A percentile compares a stretch with the other conserved stretches of the same genome.
Evolutionary conservation across 2,113 vertebrate genomes (phyloP).

Genomic region (Ophthalmolycus amberensis): DNA sequence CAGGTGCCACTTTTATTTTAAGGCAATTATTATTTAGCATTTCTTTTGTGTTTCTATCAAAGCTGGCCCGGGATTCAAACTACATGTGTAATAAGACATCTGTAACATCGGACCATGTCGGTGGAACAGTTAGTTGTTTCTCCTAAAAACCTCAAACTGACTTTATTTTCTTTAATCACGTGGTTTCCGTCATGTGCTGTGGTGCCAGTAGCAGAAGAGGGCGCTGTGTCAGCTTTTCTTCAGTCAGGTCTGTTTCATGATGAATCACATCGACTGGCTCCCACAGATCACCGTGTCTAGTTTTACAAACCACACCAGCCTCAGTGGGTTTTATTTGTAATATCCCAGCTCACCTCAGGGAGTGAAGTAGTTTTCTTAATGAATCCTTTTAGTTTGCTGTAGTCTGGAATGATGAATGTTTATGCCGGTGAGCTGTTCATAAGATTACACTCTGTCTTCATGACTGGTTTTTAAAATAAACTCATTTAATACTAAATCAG

Average conservation of each 20-base stretch:
- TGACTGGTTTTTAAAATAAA: not conserved
- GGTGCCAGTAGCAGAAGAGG: not conserved
- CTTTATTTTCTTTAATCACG: not conserved
- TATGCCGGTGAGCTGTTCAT: constrained; percentile 7
- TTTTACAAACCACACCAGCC: not conserved
- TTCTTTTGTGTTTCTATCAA: not conserved
- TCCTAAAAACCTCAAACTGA: not conserved
- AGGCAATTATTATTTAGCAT: too few relatives aligned
- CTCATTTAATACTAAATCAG: not conserved
- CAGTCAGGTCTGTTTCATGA: not conserved
- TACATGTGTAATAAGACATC: not conserved
- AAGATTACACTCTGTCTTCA: not conserved
- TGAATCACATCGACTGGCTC: not conserved
- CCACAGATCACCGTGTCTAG: not conserved
- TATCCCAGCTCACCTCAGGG: constrained; percentile 61
- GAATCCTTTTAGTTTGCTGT: constrained; percentile 6
- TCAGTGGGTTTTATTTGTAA: not conserved
- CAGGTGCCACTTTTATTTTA: not conserved
- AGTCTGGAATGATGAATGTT: not conserved
- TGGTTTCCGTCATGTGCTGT: not conserved
- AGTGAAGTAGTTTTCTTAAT: constrained; percentile 25
- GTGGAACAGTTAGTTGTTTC: not conserved
- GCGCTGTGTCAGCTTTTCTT: not conserved
- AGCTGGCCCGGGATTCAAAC: not conserved
- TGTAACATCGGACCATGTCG: not conserved